phyloP scores from a whole-genome alignment of 2,888 invertebrate genomes.

The Pasiphila rectangulata region DNA sequence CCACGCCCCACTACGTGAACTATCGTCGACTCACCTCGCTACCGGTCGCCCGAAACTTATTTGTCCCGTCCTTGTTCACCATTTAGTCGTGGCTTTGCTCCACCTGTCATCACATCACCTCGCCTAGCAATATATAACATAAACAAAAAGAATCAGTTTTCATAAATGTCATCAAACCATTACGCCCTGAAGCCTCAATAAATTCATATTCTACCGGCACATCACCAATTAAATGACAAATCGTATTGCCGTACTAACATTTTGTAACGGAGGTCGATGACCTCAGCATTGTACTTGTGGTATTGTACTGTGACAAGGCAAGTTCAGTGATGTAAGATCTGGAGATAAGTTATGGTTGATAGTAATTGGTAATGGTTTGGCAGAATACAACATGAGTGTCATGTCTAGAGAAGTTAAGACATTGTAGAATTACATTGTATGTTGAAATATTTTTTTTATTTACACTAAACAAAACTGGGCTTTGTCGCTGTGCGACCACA shows the following conservation, averaged over 20 bases:
- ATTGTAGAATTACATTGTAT: too few species aligned
- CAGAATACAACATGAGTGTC: constrained; percentile 7
- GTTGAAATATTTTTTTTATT: not conserved
- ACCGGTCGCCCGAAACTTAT: too few species aligned
- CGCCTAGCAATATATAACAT: too few species aligned
- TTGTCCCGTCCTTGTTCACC: too few species aligned
- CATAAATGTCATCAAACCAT: not conserved
- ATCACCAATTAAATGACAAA: constrained; percentile 1
- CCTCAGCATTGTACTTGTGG: constrained; percentile 14
- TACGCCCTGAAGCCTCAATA: not conserved
- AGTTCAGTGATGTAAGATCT: constrained; percentile 18
- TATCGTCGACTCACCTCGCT: too few species aligned
- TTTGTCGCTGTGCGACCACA: too few species aligned
- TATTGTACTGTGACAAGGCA: constrained; percentile 13
- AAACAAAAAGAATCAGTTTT: not conserved
- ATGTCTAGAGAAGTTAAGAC: not conserved
- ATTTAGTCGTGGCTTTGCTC: too few species aligned
- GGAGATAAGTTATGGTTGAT: constrained; percentile 10
- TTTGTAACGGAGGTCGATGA: constrained; percentile 16
- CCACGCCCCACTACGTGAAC: too few species aligned
- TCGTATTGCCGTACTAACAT: constrained; percentile 12
- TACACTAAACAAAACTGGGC: not conserved
- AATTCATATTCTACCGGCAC: not conserved
- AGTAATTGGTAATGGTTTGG: constrained; percentile 19
- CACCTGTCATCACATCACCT: too few species aligned